These are phyloP conservation scores for Steatornis caripensis DNA, from an alignment of 2,113 vertebrate genomes.

Conservation along the genomic window DNA sequence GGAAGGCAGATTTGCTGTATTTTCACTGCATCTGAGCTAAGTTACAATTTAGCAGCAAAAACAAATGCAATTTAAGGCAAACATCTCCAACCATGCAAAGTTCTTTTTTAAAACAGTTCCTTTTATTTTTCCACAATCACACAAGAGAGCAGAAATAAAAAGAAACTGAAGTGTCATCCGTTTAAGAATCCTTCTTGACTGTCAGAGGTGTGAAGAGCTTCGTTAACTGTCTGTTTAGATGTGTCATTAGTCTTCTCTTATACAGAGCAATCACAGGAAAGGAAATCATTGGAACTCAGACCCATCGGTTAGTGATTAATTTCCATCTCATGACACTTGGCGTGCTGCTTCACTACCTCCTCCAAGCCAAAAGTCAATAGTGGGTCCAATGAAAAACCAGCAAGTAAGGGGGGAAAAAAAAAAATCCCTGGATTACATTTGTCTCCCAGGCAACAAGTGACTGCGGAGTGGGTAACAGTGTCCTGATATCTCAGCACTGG, in stretches of 20 bases:
- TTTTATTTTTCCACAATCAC: not conserved
- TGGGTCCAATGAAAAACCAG: conserved; percentile 4
- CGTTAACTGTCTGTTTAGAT: not conserved
- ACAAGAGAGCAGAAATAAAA: not conserved
- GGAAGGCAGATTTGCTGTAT: not conserved
- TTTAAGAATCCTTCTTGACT: conserved; percentile 14
- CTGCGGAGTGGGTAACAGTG: not conserved
- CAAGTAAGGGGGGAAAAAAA: not conserved
- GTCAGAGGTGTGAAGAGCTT: not conserved
- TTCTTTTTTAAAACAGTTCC: not conserved
- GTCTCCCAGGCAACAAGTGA: conserved; percentile 57
- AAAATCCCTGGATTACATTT: conserved; percentile 13
- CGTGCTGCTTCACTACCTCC: not conserved
- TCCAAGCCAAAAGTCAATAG: conserved; percentile 3
- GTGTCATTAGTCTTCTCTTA: not conserved
- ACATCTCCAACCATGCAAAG: not conserved
- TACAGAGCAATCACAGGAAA: conserved; percentile 37
- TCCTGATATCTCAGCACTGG: not conserved
- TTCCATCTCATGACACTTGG: conserved; percentile 33
- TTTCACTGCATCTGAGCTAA: not conserved
- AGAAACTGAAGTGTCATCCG: not conserved
- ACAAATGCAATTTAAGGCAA: not conserved
- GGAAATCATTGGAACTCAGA: conserved; percentile 70
- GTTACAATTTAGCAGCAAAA: not conserved
- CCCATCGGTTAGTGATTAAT: conserved; percentile 62